phyloP scores from a whole-genome alignment of 2,113 vertebrate genomes.

The Megaleporinus macrocephalus region DNA sequence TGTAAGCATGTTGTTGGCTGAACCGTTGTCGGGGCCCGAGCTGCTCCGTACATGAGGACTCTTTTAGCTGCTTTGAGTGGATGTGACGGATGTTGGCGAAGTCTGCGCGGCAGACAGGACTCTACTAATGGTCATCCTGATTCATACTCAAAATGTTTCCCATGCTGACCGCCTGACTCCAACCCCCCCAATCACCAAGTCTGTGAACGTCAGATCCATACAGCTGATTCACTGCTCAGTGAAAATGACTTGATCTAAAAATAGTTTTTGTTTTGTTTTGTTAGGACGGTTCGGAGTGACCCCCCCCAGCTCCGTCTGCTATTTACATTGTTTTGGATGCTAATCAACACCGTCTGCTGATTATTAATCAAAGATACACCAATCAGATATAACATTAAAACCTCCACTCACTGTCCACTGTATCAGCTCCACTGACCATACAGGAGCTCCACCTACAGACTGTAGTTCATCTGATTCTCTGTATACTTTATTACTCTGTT shows the following conservation, averaged over 20 bases:
- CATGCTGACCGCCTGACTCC: neutral
- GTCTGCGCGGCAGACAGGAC: neutral
- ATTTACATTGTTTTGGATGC: neutral
- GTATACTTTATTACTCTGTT: too few relatives aligned
- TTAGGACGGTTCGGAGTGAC: neutral
- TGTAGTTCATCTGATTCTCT: too few relatives aligned
- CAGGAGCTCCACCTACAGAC: too few relatives aligned
- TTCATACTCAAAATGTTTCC: neutral
- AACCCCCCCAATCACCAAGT: too few relatives aligned
- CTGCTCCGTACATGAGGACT: neutral
- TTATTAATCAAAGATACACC: neutral
- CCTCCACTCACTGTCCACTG: too few relatives aligned
- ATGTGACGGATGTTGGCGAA: neutral
- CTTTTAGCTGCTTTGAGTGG: neutral
- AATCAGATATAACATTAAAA: too few relatives aligned
- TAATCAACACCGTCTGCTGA: neutral
- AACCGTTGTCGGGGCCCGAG: neutral
- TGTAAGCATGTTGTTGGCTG: neutral
- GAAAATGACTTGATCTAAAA: neutral
- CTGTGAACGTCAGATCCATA: neutral
- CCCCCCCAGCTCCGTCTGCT: neutral
- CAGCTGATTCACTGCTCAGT: neutral
- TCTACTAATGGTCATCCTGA: neutral
- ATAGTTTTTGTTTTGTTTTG: neutral
- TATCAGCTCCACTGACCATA: too few relatives aligned